Conservation (phyloP, 2,113 vertebrate species). For the Tragelaphus imberbis region DNA sequence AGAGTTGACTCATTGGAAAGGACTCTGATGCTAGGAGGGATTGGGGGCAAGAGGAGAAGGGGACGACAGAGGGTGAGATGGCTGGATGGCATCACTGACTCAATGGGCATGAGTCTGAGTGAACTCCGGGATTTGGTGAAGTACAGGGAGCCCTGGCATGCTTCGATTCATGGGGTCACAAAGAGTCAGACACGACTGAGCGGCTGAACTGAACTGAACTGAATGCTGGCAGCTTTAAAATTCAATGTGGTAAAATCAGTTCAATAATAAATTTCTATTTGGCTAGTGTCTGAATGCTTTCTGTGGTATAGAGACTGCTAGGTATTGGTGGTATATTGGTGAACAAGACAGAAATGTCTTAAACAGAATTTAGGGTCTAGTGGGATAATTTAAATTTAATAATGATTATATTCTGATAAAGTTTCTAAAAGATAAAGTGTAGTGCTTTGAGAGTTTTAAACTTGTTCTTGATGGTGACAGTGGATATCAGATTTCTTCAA, state of each 20-base stretch:
- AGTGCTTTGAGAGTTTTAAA: neutral
- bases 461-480: neutral
- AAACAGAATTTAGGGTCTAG: neutral
- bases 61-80: no score
- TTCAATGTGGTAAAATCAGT: neutral
- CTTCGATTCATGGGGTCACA: no score
- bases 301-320: neutral
- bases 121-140: no score
- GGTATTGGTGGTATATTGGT: neutral
- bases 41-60: no score
- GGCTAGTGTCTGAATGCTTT: neutral
- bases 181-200: no score
- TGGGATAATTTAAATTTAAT: neutral
- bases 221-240: neutral
- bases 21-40: no score
- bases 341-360: neutral
- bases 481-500: neutral
- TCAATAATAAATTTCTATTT: neutral
- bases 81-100: no score
- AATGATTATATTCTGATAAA: neutral
- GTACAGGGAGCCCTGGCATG: no score
- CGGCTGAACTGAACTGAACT: no score
- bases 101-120: no score
- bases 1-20: no score
- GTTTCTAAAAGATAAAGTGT: neutral